Conservation (phyloP, 2,797 vertebrate species). For the Coranthus polyacanthus region DNA sequence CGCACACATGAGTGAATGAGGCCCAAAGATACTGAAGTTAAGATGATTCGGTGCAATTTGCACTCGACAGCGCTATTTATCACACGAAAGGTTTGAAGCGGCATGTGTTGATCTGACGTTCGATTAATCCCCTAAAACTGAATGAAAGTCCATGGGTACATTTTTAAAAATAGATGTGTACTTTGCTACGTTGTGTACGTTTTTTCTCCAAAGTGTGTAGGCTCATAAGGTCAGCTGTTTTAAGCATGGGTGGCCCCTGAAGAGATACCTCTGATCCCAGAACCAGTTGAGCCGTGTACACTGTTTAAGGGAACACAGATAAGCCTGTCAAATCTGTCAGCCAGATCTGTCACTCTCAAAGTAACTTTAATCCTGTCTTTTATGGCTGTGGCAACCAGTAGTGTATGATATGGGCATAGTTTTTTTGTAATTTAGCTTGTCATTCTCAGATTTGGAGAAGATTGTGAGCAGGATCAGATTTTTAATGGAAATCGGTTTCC, state of each 20-base stretch:
- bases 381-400: background rate
- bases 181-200: no score
- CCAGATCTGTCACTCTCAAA: slow-evolving; percentile 13
- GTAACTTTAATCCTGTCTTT: background rate
- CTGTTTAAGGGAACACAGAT: background rate
- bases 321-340: slow-evolving; percentile 20
- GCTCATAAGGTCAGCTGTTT: background rate
- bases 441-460: slow-evolving; percentile 22
- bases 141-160: no score
- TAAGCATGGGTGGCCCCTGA: background rate
- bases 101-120: no score
- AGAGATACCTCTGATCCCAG: background rate
- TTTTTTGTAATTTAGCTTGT: slow-evolving; percentile 3
- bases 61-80: no score
- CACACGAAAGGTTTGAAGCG: no score
- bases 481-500: slow-evolving; percentile 29
- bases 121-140: no score
- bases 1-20: no score
- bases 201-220: no score
- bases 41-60: no score
- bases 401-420: background rate
- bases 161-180: no score
- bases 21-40: background rate
- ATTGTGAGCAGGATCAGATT: slow-evolving; percentile 11
- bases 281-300: slow-evolving; percentile 5